Evolutionary conservation across 2,888 invertebrate species (phyloP).

Genomic region (Bombylius major): DNA sequence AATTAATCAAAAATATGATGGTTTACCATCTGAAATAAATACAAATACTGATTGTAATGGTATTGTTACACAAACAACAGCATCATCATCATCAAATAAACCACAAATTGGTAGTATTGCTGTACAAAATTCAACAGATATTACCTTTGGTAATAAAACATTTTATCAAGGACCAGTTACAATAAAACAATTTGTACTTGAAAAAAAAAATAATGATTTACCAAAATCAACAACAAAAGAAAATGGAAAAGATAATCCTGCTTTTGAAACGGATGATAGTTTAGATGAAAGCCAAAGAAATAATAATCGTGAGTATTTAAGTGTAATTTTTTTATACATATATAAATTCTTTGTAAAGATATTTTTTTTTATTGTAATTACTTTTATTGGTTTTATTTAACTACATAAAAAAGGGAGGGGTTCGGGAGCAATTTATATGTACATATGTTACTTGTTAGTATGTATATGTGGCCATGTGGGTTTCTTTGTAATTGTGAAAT

Average conservation of each 20-base stretch:
- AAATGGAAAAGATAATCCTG: slow-evolving; percentile 25
- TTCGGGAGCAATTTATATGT: too few relatives aligned
- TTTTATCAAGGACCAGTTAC: slow-evolving; percentile 67
- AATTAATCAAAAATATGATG: slow-evolving; percentile 4
- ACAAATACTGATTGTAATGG: background rate
- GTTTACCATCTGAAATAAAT: background rate
- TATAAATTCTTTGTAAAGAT: too few relatives aligned
- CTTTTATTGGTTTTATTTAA: too few relatives aligned
- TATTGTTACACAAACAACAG: background rate
- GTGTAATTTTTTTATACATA: too few relatives aligned
- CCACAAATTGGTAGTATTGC: slow-evolving; percentile 49
- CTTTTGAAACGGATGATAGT: slow-evolving; percentile 16
- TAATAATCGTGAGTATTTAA: background rate
- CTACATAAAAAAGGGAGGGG: too few relatives aligned
- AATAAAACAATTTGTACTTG: slow-evolving; percentile 58
- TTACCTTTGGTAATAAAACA: slow-evolving; percentile 64
- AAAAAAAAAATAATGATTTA: slow-evolving; percentile 23
- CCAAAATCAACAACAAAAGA: slow-evolving; percentile 12
- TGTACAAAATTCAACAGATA: slow-evolving; percentile 54
- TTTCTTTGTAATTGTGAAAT: too few relatives aligned
- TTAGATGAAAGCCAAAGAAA: background rate
- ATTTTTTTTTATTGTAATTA: too few relatives aligned
- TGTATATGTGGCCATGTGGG: too few relatives aligned
- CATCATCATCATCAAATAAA: background rate
- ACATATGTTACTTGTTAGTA: too few relatives aligned